Conservation (phyloP, 2,113 vertebrate genomes). For the Atractosteus spatula region DNA sequence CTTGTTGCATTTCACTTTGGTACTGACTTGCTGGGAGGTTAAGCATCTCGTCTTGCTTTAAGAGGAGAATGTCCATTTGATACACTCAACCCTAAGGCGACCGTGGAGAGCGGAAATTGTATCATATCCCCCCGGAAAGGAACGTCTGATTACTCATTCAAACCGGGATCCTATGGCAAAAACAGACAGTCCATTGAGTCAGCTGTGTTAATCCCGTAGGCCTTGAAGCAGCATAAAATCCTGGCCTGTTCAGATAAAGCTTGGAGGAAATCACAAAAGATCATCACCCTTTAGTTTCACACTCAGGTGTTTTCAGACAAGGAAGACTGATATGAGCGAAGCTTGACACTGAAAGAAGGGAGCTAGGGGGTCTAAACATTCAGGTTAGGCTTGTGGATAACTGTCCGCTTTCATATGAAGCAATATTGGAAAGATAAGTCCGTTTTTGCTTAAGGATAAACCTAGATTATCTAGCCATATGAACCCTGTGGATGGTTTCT, state of each 20-base stretch:
- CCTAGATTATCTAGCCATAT: constrained; percentile 46
- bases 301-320: constrained; percentile 41
- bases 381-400: constrained; percentile 50
- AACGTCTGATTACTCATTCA: background rate
- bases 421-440: constrained; percentile 47
- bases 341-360: constrained; percentile 49
- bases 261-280: constrained; percentile 37
- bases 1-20: too few species aligned
- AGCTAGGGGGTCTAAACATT: constrained; percentile 31
- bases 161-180: background rate
- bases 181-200: background rate
- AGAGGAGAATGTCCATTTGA: too few species aligned
- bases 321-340: constrained; percentile 50
- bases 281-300: constrained; percentile 46
- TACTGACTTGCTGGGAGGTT: too few species aligned
- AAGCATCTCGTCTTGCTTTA: too few species aligned
- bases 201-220: background rate
- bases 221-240: background rate
- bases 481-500: constrained; percentile 37
- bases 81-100: too few species aligned
- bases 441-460: constrained; percentile 39
- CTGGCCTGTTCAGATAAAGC: constrained; percentile 3
- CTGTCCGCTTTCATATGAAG: constrained; percentile 58
- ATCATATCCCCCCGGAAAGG: background rate
- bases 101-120: too few species aligned